phyloP scores from a whole-genome alignment of 2,113 vertebrate genomes.

The Mystacornis crossleyi region DNA sequence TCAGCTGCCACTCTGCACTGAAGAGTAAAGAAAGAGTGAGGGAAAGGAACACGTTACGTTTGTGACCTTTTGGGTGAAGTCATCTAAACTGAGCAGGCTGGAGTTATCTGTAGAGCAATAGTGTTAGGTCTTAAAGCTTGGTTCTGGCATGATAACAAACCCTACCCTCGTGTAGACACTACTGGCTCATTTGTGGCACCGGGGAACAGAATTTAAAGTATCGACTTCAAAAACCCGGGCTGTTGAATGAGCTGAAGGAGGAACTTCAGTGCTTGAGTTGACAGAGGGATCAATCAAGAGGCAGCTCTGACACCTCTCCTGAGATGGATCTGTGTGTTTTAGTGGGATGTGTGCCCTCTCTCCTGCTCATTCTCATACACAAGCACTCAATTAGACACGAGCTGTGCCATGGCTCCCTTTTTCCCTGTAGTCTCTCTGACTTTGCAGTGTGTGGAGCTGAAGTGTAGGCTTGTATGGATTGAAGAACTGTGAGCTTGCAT shows the following conservation, averaged over 20 bases:
- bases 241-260: background rate
- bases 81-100: background rate
- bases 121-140: constrained; percentile 1
- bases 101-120: background rate
- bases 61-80: background rate
- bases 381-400: background rate
- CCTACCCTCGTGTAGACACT: background rate
- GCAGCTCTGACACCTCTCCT: background rate
- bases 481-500: background rate
- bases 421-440: background rate
- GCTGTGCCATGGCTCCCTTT: background rate
- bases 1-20: background rate
- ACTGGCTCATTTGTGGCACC: background rate
- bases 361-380: background rate
- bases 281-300: constrained; percentile 15
- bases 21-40: background rate
- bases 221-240: background rate
- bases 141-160: constrained; percentile 23
- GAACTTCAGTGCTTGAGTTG: constrained; percentile 8
- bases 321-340: background rate
- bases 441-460: background rate
- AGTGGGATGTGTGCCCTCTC: background rate
- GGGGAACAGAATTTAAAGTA: constrained; percentile 7
- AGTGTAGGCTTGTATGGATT: background rate
- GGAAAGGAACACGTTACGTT: background rate